Conservation (phyloP, 2,888 invertebrate genomes). For the Ophraella communa region DNA sequence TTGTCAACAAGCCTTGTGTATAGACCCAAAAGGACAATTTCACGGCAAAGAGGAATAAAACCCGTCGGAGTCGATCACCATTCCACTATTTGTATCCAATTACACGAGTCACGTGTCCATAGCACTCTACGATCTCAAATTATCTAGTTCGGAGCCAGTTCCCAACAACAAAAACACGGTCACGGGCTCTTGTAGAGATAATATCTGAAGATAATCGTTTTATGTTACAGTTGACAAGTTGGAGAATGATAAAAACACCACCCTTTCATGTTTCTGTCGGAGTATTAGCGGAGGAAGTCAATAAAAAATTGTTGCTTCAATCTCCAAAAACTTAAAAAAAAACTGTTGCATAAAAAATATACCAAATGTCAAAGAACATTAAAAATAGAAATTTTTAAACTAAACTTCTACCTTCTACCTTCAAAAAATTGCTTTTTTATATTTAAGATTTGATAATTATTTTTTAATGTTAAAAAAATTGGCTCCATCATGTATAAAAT, state of each 20-base stretch:
- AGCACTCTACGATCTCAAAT: constrained; percentile 11
- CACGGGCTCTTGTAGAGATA: constrained; percentile 31
- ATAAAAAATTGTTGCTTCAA: too few species aligned
- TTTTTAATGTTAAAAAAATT: too few species aligned
- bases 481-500: too few species aligned
- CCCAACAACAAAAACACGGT: not conserved
- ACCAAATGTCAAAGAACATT: too few species aligned
- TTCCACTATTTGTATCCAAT: constrained; percentile 30
- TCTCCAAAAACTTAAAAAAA: too few species aligned
- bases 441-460: too few species aligned
- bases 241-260: constrained; percentile 12
- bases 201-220: constrained; percentile 30
- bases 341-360: too few species aligned
- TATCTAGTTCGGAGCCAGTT: not conserved
- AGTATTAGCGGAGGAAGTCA: too few species aligned
- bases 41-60: constrained; percentile 33
- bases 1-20: constrained; percentile 21
- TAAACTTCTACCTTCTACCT: too few species aligned
- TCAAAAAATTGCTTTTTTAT: too few species aligned
- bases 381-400: too few species aligned
- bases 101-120: constrained; percentile 30
- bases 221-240: constrained; percentile 28
- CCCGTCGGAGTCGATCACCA: constrained; percentile 24
- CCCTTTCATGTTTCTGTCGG: not conserved
- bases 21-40: constrained; percentile 35